Conservation (phyloP, 2,113 vertebrate species). For the Heloderma charlesbogerti region DNA sequence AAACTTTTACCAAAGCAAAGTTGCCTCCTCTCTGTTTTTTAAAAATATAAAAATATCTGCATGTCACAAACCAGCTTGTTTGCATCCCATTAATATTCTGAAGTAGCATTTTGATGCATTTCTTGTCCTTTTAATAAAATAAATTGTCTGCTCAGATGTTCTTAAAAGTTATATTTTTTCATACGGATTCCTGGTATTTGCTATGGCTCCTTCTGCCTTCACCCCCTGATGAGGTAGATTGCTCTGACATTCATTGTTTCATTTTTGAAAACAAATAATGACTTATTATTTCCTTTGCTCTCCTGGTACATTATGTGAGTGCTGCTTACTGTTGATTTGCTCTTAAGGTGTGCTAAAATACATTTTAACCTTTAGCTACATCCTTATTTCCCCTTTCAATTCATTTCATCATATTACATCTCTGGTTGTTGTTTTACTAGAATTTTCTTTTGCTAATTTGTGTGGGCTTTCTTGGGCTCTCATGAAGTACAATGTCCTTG, state of each 20-base stretch:
- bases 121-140: background rate
- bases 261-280: background rate
- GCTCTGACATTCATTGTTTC: background rate
- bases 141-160: background rate
- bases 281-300: constrained; percentile 7
- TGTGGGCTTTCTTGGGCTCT: background rate
- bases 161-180: background rate
- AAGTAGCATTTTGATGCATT: background rate
- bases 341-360: background rate
- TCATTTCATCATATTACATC: background rate
- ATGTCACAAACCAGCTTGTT: background rate
- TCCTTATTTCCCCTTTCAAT: constrained; percentile 6
- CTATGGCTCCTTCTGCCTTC: background rate
- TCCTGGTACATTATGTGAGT: background rate
- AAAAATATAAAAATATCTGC: background rate
- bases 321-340: background rate
- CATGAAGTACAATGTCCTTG: background rate
- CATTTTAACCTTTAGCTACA: constrained; percentile 1
- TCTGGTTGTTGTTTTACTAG: background rate
- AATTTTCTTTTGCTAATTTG: constrained; percentile 9
- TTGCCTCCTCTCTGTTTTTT: background rate
- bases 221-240: background rate
- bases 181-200: background rate
- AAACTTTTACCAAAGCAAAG: background rate
- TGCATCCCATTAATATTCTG: background rate